Evolutionary conservation across 2,797 vertebrate species (phyloP).

Genomic region (Sebastes glaucus): DNA sequence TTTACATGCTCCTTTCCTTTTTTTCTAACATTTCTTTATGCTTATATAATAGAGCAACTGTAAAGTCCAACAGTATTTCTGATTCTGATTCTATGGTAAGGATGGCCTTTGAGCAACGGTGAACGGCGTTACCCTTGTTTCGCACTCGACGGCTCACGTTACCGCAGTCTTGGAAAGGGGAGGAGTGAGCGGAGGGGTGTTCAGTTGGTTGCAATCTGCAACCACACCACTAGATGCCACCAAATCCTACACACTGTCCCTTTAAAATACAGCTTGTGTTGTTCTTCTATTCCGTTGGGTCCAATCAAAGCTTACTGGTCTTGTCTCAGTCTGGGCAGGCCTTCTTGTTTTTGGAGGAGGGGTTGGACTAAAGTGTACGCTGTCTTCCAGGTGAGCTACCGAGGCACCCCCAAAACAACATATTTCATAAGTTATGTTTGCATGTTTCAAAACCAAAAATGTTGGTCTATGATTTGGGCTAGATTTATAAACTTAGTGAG

Average conservation of each 20-base stretch:
- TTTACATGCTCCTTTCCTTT: no score
- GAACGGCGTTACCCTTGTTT: neutral
- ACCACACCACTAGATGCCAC: neutral
- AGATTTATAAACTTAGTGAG: conserved; percentile 6
- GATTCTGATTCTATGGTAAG: no score
- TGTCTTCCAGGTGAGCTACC: no score
- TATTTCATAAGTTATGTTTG: neutral
- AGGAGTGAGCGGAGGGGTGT: no score
- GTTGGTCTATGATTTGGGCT: neutral
- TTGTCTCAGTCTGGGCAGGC: neutral
- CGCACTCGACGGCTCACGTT: neutral
- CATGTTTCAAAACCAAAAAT: neutral
- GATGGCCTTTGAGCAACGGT: no score
- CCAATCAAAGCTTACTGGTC: neutral
- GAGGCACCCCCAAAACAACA: neutral
- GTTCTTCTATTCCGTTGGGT: neutral
- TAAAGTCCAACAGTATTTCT: no score
- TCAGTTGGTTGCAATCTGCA: neutral
- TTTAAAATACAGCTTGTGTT: neutral
- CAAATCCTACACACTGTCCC: neutral
- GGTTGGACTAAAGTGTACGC: neutral
- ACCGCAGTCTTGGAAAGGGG: neutral
- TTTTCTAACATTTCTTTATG: no score
- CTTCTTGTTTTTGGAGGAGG: neutral
- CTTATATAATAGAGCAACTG: no score